Evolutionary conservation across 2,113 vertebrate species (phyloP).

Genomic region (Columba livia): DNA sequence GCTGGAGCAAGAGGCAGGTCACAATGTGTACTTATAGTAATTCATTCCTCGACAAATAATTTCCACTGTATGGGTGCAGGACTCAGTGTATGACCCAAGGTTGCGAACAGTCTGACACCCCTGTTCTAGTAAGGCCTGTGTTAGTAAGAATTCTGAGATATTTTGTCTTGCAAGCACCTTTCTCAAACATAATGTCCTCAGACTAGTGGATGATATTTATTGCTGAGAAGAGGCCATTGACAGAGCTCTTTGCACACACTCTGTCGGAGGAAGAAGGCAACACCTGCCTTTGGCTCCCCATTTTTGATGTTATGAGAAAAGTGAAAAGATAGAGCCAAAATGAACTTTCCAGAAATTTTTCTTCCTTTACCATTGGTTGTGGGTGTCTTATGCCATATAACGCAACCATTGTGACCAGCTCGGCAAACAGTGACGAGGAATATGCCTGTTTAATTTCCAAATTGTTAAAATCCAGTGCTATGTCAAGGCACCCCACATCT

Average conservation of each 20-base stretch:
- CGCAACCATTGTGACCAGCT: background rate
- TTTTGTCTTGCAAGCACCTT: background rate
- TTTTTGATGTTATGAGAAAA: background rate
- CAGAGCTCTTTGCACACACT: background rate
- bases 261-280: background rate
- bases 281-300: background rate
- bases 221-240: background rate
- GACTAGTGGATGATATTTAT: background rate
- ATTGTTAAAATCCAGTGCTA: background rate
- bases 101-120: background rate
- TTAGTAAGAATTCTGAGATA: background rate
- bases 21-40: background rate
- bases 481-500: background rate
- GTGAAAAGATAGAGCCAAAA: accelerated
- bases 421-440: background rate
- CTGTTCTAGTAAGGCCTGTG: background rate
- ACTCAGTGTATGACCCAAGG: background rate
- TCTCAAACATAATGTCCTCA: background rate
- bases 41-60: background rate
- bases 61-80: background rate
- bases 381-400: background rate
- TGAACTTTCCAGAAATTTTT: background rate
- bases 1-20: background rate
- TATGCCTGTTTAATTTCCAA: background rate
- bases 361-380: background rate